Base-by-base conservation (phyloP, 2,888 invertebrate genomes). In the Shargacucullia verbasci region DNA sequence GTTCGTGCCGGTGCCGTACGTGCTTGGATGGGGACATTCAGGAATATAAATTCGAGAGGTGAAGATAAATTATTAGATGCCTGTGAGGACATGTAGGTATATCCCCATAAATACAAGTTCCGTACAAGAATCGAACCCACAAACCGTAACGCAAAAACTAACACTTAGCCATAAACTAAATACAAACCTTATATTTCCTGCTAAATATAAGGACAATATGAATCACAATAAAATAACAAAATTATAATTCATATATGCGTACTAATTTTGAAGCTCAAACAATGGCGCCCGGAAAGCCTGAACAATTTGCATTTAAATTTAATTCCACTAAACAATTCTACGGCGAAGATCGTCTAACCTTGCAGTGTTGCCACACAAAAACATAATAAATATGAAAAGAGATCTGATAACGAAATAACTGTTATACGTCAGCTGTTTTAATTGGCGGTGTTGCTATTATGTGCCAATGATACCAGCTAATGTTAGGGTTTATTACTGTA, bases 331-430 rank as follows among this genome's bases (percentile, higher is more conserved):
- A 70, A 62, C 55, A 66, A 70, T 20, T 56, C 56, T 70, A 55
- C 54, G 31, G 27, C 50, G 59, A 69, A 67, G 66, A 67, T 67
- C 53, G 35, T n/a, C 37, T 43, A 75, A 72, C 75, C 75, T 76
- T 72, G 71, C 56, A 38, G 44, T 67, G 73, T 73, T 76, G 63
- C 69, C 62, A 66, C 71, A 75, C 47, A 69, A 73, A 70, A 59
- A 50, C 29, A 49, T 69, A 75, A 70, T 71, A 44, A 68, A 64
- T 60, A 66, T 59, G 43, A 64, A 72, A 70, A 70, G 62, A 67
- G 72, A 76, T 76, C 76, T 74, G 76, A 70, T 76, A 76, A 75
- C 60, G 25, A 67, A 71, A 72, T 68, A 60, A 73, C 73, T 63
- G 74, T 64, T 61, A 45, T 46, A 63, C 67, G 65, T 74, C 72